These are phyloP conservation scores for Heliconius erato DNA, from an alignment of 2,888 invertebrate species.

Conservation along the genomic window DNA sequence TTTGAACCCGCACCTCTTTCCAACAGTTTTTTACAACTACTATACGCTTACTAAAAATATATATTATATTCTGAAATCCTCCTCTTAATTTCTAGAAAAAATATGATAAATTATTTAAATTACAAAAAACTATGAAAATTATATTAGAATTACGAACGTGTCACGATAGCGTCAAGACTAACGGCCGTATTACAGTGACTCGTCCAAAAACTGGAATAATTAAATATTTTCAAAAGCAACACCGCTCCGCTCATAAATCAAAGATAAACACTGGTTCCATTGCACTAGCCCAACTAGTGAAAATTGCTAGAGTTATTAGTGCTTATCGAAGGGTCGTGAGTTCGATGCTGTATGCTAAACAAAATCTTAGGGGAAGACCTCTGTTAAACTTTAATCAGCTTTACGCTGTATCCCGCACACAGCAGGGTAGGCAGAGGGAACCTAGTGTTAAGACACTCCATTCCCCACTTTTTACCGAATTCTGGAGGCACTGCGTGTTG, in stretches of 20 bases:
- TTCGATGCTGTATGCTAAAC: background rate
- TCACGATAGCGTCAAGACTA: constrained; percentile 39
- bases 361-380: background rate
- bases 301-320: background rate
- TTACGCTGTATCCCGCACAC: no score
- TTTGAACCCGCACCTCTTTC: background rate
- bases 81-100: background rate
- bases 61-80: background rate
- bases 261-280: constrained; percentile 49
- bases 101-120: background rate
- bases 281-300: constrained; percentile 13
- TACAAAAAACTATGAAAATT: constrained; percentile 4
- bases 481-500: no score
- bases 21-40: background rate
- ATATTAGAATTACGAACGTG: constrained; percentile 28
- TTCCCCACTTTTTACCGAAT: no score
- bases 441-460: no score
- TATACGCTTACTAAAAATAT: background rate
- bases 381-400: background rate
- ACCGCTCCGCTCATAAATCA: constrained; percentile 52
- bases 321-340: background rate
- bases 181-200: constrained; percentile 72
- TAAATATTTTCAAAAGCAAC: constrained; percentile 68
- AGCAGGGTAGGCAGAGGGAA: no score
- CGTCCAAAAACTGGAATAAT: constrained; percentile 69